Evolutionary conservation across 37 sponge, comb jelly and placozoan genomes (phyloP), one percentile per base, ranked within the genome.

Genomic region (Dysidea cf. avara): DNA sequence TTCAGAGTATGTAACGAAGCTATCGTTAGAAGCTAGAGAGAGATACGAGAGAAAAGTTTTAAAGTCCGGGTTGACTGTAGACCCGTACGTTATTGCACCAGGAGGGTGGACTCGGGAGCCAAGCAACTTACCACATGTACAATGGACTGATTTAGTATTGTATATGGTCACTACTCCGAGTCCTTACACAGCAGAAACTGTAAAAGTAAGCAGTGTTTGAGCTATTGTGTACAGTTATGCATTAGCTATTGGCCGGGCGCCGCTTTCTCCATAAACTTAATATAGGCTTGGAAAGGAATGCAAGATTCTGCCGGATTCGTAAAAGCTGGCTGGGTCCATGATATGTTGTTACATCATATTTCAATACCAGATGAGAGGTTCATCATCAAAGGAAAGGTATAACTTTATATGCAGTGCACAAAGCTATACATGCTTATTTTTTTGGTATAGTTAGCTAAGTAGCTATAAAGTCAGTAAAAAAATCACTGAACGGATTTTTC

Each of bases 271-370:
- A n/a, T n/a, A n/a, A n/a, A n/a, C n/a, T n/a, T n/a, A n/a, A 20
- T 24, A 28, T 9, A 67, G 68, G 48, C 68, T 40, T 67, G 68
- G 68, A 67, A 67, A 26, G 68, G 68, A 67, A 67, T 67, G 68
- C 48, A 39, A 4, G 46, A 67, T 39, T 20, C 28, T 4, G 68
- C 21, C 6, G 28, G 49, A 3, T 67, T 67, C 38, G 28, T 67
- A 4, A 67, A 36, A n/a, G 68, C 68, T 6, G 46, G 68, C 39
- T 67, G 43, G 68, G 68, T 67, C n/a, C 68, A 67, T 26, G 28
- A 43, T 5, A 28, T 67, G 68, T 9, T 17, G 24, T 49, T 67
- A 20, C 68, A 67, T 28, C 30, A 34, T 3, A 39, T 67, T 39
- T 67, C 37, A 16, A 39, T n/a, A 39, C 5, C 24, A 46, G 36